Conservation (phyloP, 2,113 vertebrate species). For the Sphyrna mokarran region DNA sequence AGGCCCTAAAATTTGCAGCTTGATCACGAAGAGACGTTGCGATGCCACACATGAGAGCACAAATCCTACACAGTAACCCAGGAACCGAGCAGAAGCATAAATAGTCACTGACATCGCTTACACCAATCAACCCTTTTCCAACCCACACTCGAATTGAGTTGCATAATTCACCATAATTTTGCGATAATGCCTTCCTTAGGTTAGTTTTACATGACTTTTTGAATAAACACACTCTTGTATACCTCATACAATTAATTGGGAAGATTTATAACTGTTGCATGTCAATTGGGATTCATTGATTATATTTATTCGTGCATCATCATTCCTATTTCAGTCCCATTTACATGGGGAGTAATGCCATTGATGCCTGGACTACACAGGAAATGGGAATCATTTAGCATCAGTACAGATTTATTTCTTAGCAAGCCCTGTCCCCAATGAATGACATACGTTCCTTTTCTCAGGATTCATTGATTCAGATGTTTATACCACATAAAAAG, state of each 20-base stretch:
- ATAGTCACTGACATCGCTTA: background rate
- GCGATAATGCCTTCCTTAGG: background rate
- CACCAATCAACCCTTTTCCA: background rate
- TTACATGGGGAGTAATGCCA: background rate
- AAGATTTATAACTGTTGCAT: background rate
- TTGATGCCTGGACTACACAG: background rate
- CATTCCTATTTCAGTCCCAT: too few species aligned
- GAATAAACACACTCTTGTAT: background rate
- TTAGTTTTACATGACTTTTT: background rate
- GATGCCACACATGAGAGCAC: background rate
- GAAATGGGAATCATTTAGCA: background rate
- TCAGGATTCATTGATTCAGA: too few species aligned
- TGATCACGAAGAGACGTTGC: background rate
- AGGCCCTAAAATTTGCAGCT: background rate
- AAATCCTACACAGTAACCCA: background rate
- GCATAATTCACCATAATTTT: background rate
- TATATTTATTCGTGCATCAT: too few species aligned
- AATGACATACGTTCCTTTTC: too few species aligned
- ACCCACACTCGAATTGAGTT: background rate
- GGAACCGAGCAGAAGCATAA: background rate
- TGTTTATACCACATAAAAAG: too few species aligned
- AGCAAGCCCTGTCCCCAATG: background rate
- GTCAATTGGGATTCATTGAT: background rate
- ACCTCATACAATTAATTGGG: background rate
- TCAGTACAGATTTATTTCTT: too few species aligned